Evolutionary conservation across 2,888 invertebrate genomes (phyloP), one percentile per base, ranked within the genome.

Genomic region (Micropterix aruncella): DNA sequence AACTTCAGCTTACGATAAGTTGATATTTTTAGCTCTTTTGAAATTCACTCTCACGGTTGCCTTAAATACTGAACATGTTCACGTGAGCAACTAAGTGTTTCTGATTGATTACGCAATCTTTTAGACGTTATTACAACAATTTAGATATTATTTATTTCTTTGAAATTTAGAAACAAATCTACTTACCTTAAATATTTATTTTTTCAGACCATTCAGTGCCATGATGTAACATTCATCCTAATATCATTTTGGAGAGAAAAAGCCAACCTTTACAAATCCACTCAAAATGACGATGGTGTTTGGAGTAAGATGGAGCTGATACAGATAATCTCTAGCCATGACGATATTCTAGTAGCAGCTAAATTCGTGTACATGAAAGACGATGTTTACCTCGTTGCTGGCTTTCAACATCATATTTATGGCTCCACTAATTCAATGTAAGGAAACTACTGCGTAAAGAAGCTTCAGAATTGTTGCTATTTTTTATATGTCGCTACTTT

Each of bases 401-500:
- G 46, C 27, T 49, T 46, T 40, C 14, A 18, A 4, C 27, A 46
- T 19, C 38, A 36, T 39, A 16, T 19, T 19, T 38, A 41, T 1
- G 44, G 41, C 7, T 45, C 9, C 15, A 40, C 27, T 15, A 36
- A 46, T 19, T 49, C 49, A 36, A 43, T 45, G 49, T 49, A 40
- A 47, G 49, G 38, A 39, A n/a, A n/a, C n/a, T n/a, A n/a, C n/a
- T n/a, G n/a, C n/a, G n/a, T n/a, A n/a, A n/a, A n/a, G n/a, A n/a
- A n/a, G n/a, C n/a, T n/a, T n/a, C n/a, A n/a, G n/a, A n/a, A n/a
- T n/a, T n/a, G n/a, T n/a, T n/a, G n/a, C n/a, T n/a, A n/a, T n/a
- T n/a, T n/a, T n/a, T n/a, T n/a, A n/a, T n/a, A n/a, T n/a, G n/a
- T n/a, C n/a, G n/a, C n/a, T n/a, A n/a, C n/a, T n/a, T n/a, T n/a